phyloP scores from a whole-genome alignment of 2,113 vertebrate species.

The Montifringilla adamsi region DNA sequence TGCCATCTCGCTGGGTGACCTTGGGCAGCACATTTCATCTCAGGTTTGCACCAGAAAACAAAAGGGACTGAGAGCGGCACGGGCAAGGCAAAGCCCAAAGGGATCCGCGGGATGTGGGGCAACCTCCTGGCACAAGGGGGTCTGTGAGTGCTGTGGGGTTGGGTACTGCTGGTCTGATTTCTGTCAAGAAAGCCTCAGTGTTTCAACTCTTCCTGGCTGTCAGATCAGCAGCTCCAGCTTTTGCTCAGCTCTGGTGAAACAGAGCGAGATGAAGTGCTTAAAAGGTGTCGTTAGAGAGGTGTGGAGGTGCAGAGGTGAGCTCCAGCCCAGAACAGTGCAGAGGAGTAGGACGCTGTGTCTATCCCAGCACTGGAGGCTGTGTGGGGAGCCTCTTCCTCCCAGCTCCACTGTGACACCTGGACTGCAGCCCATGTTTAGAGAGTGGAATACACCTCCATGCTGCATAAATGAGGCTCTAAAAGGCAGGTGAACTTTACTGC shows the following conservation, averaged over 20 bases:
- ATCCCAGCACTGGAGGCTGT: neutral
- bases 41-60: neutral
- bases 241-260: neutral
- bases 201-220: neutral
- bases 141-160: rapidly evolving
- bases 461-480: neutral
- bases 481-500: neutral
- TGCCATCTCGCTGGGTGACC: neutral
- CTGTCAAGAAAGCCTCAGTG: neutral
- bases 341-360: neutral
- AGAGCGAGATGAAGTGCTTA: neutral
- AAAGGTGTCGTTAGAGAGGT: neutral
- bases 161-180: neutral
- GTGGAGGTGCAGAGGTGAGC: neutral
- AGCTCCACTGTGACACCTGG: neutral
- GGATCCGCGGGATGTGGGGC: rapidly evolving
- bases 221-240: neutral
- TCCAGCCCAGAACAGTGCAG: neutral
- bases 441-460: neutral
- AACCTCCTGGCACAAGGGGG: neutral
- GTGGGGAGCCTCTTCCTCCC: neutral
- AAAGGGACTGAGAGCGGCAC: neutral
- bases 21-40: neutral
- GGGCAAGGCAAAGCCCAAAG: neutral
- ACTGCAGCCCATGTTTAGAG: neutral